Percentiles rank a stretch among this genome's conserved stretches.
phyloP scores from a whole-genome alignment of 2,888 invertebrate genomes.

The Eumerus sabulonum region DNA sequence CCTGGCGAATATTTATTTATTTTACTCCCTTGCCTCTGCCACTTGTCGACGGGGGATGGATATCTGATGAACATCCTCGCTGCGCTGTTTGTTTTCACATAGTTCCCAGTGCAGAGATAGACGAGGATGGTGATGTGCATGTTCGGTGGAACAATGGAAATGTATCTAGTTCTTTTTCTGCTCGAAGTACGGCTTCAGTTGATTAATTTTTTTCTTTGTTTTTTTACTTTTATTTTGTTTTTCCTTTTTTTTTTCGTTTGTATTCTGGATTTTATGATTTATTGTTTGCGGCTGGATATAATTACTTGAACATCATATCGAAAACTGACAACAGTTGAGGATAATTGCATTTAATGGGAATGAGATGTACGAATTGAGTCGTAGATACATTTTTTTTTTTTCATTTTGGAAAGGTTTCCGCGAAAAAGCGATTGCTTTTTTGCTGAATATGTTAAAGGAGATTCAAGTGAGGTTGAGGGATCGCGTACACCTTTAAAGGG shows the following conservation, averaged over 20 bases:
- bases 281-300: constrained; percentile 42
- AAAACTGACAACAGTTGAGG: constrained; percentile 35
- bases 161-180: constrained; percentile 51
- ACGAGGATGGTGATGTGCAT: constrained; percentile 34
- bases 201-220: constrained; percentile 48
- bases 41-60: constrained; percentile 56
- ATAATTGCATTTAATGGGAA: constrained; percentile 20
- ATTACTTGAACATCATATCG: constrained; percentile 29
- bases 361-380: constrained; percentile 3
- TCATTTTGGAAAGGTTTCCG: too few species aligned
- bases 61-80: constrained; percentile 29
- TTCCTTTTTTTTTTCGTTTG: constrained; percentile 1
- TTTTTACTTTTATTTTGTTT: too few species aligned
- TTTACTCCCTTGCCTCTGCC: constrained; percentile 13
- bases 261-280: not conserved
- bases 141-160: constrained; percentile 45
- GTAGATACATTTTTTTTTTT: too few species aligned
- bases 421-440: too few species aligned
- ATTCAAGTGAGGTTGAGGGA: too few species aligned
- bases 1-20: constrained; percentile 32
- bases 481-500: too few species aligned
- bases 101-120: constrained; percentile 30
- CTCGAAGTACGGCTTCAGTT: constrained; percentile 57
- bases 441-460: too few species aligned
- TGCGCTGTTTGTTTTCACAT: constrained; percentile 37